These are phyloP conservation scores for Astropecten irregularis DNA, from an alignment of 53 echinoderm and acorn worm species.

Conservation along the genomic window DNA sequence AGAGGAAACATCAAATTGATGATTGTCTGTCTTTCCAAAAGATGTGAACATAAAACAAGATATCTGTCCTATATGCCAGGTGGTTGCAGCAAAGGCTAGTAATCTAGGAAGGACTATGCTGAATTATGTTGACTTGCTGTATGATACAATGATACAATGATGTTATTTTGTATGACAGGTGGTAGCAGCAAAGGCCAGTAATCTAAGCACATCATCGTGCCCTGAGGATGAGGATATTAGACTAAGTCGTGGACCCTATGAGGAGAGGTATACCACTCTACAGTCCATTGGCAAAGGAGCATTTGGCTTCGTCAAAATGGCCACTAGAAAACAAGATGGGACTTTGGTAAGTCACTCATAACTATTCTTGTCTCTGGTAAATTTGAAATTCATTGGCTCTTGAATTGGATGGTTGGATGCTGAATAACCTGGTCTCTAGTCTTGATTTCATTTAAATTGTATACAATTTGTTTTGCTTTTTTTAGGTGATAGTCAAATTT, in stretches of 20 bases:
- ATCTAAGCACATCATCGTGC: constrained; percentile 48
- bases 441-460: background rate
- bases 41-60: too few relatives aligned
- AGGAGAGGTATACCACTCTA: constrained; percentile 76
- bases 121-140: too few relatives aligned
- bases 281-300: constrained; percentile 98
- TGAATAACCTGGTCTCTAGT: too few relatives aligned
- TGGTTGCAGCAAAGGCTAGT: constrained; percentile 59
- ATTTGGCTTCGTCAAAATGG: constrained; percentile 99
- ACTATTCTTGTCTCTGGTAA: background rate
- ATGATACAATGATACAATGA: too few relatives aligned
- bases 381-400: background rate
- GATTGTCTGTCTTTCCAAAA: too few relatives aligned
- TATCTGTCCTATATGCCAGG: too few relatives aligned
- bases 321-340: constrained; percentile 73
- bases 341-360: constrained; percentile 43
- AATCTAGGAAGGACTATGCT: too few relatives aligned
- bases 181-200: constrained; percentile 58
- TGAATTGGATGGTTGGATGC: too few relatives aligned
- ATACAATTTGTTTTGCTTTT: background rate
- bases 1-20: too few relatives aligned
- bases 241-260: constrained; percentile 79
- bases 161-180: too few relatives aligned
- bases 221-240: constrained; percentile 77
- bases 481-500: constrained; percentile 94